Evolutionary conservation across 2,888 invertebrate species (phyloP).

Genomic region (Oxystoma pomonae): DNA sequence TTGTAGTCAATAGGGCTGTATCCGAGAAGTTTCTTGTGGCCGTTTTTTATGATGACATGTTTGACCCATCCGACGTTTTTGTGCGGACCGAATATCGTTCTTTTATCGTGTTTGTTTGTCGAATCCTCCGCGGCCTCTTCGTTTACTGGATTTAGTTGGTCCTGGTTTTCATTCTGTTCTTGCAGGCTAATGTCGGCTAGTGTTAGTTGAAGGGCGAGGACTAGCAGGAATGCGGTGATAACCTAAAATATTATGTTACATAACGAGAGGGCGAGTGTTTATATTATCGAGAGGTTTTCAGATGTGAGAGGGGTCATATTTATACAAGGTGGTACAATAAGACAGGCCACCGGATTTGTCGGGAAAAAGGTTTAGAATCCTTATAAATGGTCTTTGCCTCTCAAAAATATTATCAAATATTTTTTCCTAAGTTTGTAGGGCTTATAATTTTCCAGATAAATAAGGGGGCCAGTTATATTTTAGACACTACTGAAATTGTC

Average conservation of each 20-base stretch:
- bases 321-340: too few relatives aligned
- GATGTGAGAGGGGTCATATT: too few relatives aligned
- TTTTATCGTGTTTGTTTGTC: slow-evolving; percentile 38
- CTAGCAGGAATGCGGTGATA: slow-evolving; percentile 5
- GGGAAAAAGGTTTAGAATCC: too few relatives aligned
- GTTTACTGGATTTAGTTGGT: slow-evolving; percentile 37
- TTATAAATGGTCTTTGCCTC: too few relatives aligned
- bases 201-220: slow-evolving; percentile 20
- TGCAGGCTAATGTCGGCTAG: slow-evolving; percentile 21
- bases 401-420: too few relatives aligned
- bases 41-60: slow-evolving; percentile 37
- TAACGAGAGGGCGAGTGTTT: too few relatives aligned
- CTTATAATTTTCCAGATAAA: too few relatives aligned
- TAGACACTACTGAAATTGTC: too few relatives aligned
- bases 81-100: slow-evolving; percentile 37
- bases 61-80: slow-evolving; percentile 37
- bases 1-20: slow-evolving; percentile 37
- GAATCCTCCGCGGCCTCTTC: slow-evolving; percentile 15
- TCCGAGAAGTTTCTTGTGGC: slow-evolving; percentile 37
- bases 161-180: slow-evolving; percentile 25
- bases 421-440: too few relatives aligned
- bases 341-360: too few relatives aligned
- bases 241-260: slow-evolving; percentile 1
- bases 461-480: too few relatives aligned
- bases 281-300: too few relatives aligned